phyloP scores from a whole-genome alignment of 2,113 vertebrate genomes.

The Ammospiza nelsoni region DNA sequence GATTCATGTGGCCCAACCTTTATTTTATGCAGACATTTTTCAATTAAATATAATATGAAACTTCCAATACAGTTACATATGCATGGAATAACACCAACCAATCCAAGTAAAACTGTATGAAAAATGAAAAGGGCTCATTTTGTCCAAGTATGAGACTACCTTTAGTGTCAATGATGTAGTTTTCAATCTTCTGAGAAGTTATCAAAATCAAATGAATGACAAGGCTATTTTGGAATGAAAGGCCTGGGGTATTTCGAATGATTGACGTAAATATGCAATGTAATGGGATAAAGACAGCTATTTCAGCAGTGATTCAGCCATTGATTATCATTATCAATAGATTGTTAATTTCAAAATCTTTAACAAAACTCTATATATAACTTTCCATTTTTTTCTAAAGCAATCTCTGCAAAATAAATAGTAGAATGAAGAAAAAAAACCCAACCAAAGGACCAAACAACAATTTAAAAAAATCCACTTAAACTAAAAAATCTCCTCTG shows the following conservation, averaged over 20 bases:
- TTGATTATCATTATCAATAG: constrained; percentile 16
- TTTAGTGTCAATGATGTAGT: not conserved
- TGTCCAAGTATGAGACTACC: not conserved
- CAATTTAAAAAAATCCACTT: not conserved
- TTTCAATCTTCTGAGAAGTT: not conserved
- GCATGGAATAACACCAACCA: not conserved
- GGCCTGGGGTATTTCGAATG: not conserved
- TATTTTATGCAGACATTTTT: not conserved
- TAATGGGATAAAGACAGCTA: constrained; percentile 26
- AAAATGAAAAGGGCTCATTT: not conserved
- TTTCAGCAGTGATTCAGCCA: constrained; percentile 23
- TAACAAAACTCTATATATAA: constrained; percentile 8
- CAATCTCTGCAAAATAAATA: not conserved
- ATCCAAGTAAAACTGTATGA: not conserved
- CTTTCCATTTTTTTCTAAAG: constrained; percentile 52
- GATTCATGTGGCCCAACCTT: not conserved
- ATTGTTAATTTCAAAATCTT: constrained; percentile 41
- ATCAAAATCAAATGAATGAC: not conserved
- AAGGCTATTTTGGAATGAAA: not conserved
- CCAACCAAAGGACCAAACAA: not conserved
- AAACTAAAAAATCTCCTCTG: rapidly evolving
- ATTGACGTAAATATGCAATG: not conserved
- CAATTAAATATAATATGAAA: not conserved
- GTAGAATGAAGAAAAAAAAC: not conserved
- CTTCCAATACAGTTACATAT: not conserved